A percentile compares a stretch with the other conserved stretches of the same genome.
These are phyloP conservation scores for Drosophila nebulosa DNA, from an alignment of 1,140 invertebrate genomes.

Conservation along the genomic window DNA sequence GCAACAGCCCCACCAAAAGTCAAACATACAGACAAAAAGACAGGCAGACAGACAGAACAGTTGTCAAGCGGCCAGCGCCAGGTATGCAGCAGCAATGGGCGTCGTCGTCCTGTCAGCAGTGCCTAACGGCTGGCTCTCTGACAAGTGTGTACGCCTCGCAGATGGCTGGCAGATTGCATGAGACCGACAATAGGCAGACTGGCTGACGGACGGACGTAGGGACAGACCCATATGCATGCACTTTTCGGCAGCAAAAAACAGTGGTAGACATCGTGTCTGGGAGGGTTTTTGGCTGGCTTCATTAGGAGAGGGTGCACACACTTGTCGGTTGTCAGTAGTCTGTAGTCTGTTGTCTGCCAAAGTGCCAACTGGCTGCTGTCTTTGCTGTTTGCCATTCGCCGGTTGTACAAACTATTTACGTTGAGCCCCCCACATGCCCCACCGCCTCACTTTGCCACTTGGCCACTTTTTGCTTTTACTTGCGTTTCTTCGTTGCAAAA, in stretches of 20 bases:
- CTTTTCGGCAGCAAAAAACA: slow-evolving; percentile 56
- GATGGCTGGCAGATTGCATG: slow-evolving; percentile 62
- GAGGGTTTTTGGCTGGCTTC: slow-evolving; percentile 58
- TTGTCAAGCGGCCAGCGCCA: slow-evolving; percentile 38
- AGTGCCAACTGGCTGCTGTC: slow-evolving; percentile 35
- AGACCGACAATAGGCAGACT: slow-evolving; percentile 8
- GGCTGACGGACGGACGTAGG: slow-evolving; percentile 2
- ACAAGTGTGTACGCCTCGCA: slow-evolving; percentile 75
- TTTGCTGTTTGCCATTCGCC: slow-evolving; percentile 41
- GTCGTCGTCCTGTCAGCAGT: slow-evolving; percentile 59
- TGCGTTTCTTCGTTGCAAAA: slow-evolving; percentile 10
- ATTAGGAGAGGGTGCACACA: slow-evolving; percentile 53
- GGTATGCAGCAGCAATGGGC: slow-evolving; percentile 18
- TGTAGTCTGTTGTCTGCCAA: slow-evolving; percentile 38
- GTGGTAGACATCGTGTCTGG: slow-evolving; percentile 59
- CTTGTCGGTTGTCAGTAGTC: slow-evolving; percentile 62
- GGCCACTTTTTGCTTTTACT: slow-evolving; percentile 22
- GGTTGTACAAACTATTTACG: slow-evolving; percentile 64
- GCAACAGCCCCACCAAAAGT: slow-evolving; percentile 25
- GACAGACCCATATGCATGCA: slow-evolving; percentile 31
- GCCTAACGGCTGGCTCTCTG: slow-evolving; percentile 60
- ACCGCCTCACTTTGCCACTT: slow-evolving; percentile 46
- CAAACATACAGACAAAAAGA: slow-evolving; percentile 2
- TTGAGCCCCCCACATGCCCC: slow-evolving; percentile 10
- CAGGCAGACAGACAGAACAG: slow-evolving; percentile 17